These are phyloP conservation scores for Pleuronectes platessa DNA, from an alignment of 2,113 vertebrate species.

Conservation along the genomic window DNA sequence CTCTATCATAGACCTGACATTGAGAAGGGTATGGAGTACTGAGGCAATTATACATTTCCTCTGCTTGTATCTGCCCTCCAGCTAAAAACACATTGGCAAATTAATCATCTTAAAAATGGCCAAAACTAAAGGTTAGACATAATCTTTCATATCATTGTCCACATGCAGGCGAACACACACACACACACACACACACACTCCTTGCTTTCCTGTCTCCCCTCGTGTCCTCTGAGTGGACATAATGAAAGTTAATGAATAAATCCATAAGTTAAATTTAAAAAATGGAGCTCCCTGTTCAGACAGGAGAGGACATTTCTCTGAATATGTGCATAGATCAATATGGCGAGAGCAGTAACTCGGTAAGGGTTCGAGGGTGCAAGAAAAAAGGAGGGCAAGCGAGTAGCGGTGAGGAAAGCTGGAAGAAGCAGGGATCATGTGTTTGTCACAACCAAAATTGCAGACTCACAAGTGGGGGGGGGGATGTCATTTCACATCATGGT, in stretches of 20 bases:
- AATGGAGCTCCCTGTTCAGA: conserved; percentile 44
- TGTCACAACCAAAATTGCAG: background rate
- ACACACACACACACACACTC: conserved; percentile 22
- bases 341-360: conserved; percentile 17
- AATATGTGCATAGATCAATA: conserved; percentile 40
- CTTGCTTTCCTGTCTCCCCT: conserved; percentile 55
- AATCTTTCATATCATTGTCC: conserved; percentile 72
- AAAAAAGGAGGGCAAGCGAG: background rate
- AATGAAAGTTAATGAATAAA: conserved; percentile 77
- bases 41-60: conserved; percentile 77
- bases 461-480: too few relatives aligned
- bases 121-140: conserved; percentile 74
- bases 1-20: conserved; percentile 66
- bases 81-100: conserved; percentile 74
- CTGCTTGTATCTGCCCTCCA: conserved; percentile 71
- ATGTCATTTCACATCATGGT: too few relatives aligned
- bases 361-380: conserved; percentile 21
- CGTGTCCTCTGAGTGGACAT: conserved; percentile 68
- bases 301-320: conserved; percentile 58
- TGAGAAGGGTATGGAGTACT: conserved; percentile 67
- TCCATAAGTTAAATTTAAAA: conserved; percentile 70
- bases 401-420: conserved; percentile 2
- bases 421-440: conserved; percentile 7
- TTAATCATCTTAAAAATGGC: conserved; percentile 80
- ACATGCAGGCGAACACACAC: conserved; percentile 30